Percentiles rank a stretch among this genome's conserved stretches.
Conservation (phyloP, 1,140 invertebrate species). For the Antheraea pernyi region DNA sequence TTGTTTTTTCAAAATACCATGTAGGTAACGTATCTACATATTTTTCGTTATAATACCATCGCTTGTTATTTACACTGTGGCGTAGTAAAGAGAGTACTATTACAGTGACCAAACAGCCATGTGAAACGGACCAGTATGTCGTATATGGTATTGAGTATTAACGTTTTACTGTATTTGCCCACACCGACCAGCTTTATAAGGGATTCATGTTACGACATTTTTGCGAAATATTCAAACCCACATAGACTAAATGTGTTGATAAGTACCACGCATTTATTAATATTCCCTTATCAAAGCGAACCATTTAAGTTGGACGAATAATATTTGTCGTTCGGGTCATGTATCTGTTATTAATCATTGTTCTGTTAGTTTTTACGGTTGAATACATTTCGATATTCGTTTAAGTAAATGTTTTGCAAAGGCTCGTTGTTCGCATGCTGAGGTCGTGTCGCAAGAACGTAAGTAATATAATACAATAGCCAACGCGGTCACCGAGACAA, state of each 20-base stretch:
- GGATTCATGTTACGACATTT: slow-evolving; percentile 52
- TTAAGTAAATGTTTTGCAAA: slow-evolving; percentile 51
- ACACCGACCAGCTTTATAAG: slow-evolving; percentile 44
- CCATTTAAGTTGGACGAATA: not conserved
- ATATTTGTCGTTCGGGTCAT: not conserved
- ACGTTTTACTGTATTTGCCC: slow-evolving; percentile 46
- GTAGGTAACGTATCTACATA: no score
- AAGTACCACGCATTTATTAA: not conserved
- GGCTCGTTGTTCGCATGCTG: slow-evolving; percentile 41
- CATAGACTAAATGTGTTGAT: not conserved
- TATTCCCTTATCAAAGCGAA: not conserved
- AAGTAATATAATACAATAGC: slow-evolving; percentile 59
- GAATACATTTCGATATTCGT: slow-evolving; percentile 6
- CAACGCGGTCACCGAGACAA: slow-evolving; percentile 50
- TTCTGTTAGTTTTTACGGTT: not conserved
- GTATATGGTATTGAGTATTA: slow-evolving; percentile 52
- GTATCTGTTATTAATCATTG: not conserved
- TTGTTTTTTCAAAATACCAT: no score
- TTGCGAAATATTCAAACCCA: slow-evolving; percentile 7
- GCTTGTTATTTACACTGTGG: no score
- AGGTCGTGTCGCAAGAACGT: slow-evolving; percentile 41
- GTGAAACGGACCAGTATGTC: slow-evolving; percentile 39
- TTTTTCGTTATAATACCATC: no score
- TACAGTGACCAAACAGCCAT: slow-evolving; percentile 7
- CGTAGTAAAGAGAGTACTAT: no score